phyloP scores from a whole-genome alignment of 2,113 vertebrate species.

The Syrmaticus mikado region DNA sequence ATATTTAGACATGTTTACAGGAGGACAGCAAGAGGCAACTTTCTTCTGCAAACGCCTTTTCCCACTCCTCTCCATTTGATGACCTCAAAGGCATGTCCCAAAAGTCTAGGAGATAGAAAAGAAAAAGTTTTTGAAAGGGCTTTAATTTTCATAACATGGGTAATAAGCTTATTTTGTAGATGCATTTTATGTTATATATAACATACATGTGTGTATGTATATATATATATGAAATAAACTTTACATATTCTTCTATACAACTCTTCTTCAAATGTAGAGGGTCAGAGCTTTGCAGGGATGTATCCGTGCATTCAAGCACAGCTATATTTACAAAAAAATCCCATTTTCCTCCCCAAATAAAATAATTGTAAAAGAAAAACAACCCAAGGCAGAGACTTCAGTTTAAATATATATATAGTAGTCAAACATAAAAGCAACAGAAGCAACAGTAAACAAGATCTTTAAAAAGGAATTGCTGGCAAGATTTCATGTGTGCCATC shows the following conservation, averaged over 20 bases:
- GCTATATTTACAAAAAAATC: background rate
- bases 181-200: background rate
- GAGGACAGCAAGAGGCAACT: background rate
- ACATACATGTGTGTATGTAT: background rate
- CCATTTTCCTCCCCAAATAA: background rate
- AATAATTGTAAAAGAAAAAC: background rate
- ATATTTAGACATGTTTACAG: background rate
- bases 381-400: background rate
- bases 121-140: background rate
- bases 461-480: background rate
- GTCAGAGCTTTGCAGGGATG: too few relatives aligned
- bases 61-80: background rate
- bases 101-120: background rate
- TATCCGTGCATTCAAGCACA: background rate
- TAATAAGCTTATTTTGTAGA: background rate
- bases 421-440: background rate
- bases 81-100: background rate
- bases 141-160: background rate
- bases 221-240: background rate
- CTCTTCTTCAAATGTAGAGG: too few relatives aligned
- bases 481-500: background rate
- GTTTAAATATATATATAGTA: background rate
- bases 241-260: background rate
- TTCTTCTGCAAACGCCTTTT: background rate
- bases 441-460: background rate